phyloP scores from a whole-genome alignment of 2,888 invertebrate species.

The Hypomecis punctinalis region DNA sequence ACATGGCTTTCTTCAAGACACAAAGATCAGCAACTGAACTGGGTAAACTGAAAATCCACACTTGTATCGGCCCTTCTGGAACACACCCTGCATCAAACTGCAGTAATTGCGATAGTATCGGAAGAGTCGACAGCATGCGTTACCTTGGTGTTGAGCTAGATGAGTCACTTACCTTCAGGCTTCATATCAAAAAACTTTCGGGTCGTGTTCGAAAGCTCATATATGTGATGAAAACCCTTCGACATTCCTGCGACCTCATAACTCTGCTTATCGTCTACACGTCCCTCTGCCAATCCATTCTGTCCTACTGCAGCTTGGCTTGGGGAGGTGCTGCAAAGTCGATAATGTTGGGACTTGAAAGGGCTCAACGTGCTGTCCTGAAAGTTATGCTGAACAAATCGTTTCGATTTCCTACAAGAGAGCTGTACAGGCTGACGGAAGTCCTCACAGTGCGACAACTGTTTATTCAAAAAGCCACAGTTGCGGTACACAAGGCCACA shows the following conservation, averaged over 20 bases:
- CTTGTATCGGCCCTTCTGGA: too few relatives aligned
- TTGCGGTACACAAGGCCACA: not conserved
- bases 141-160: not conserved
- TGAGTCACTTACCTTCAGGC: not conserved
- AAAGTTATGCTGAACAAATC: not conserved
- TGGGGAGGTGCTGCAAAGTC: not conserved
- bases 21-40: not conserved
- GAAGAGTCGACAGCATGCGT: not conserved
- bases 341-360: not conserved
- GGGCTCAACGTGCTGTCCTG: not conserved
- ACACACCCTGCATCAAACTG: not conserved
- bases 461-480: not conserved
- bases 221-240: too few relatives aligned
- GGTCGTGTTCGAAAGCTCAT: not conserved
- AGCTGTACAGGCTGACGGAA: not conserved
- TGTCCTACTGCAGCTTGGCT: not conserved
- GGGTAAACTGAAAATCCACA: too few relatives aligned
- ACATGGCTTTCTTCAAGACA: not conserved
- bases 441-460: not conserved
- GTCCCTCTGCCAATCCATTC: not conserved
- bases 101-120: not conserved
- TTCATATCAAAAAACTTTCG: not conserved
- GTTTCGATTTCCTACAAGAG: not conserved
- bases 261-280: not conserved
- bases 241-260: not conserved